Base-by-base conservation (phyloP, 2,113 vertebrate species). In the Semicossyphus pulcher region DNA sequence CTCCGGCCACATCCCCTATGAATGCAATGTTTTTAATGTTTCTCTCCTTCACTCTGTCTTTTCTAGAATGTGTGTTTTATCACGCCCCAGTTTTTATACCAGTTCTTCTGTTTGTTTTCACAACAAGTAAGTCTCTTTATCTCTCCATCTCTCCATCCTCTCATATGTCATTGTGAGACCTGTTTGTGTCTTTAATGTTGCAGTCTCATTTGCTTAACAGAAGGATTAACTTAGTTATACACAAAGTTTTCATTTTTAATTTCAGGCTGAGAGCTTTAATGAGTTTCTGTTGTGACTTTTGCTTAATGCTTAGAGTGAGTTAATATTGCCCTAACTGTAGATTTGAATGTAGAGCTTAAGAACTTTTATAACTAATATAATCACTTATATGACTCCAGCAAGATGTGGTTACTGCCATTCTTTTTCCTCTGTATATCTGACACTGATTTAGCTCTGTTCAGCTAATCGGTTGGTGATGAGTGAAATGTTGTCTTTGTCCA, bases 41-140 rank as follows among this genome's bases (percentile, higher is more conserved):
- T 72, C 16, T 59, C 56, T 72, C 42, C 49, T 64, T 80, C 65
- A 71, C 57, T 89, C 80, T 89, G 88, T 94, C 49, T 93, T 93
- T 84, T 96, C 86, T 94, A 99, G 98, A 99, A 99, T 96, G 98
- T 99, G 92, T 99, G 98, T 94, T 99, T 99, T 97, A 99, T 99
- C 94, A 99, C 98, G 78, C 98, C 98, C 74, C 98, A 99, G 71
- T 99, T 99, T 98, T 97, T 99, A 95, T 99, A 99, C 96, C 98
- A 99, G 95, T 99, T 99, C 96, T 97, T 96, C 95, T 99, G 98
- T 95, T 95, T 98, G 93, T 99, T 99, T 96, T 98, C 98, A 93
- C 98, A 99, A 92, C 98, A 99, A 93, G 98, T 99, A 95, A 98
- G 97, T 96, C 85, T 48, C 66, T 23, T 74, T 62, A 14, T 78